Conservation (phyloP, 2,113 vertebrate species). For the Atherinomorus stipes region DNA sequence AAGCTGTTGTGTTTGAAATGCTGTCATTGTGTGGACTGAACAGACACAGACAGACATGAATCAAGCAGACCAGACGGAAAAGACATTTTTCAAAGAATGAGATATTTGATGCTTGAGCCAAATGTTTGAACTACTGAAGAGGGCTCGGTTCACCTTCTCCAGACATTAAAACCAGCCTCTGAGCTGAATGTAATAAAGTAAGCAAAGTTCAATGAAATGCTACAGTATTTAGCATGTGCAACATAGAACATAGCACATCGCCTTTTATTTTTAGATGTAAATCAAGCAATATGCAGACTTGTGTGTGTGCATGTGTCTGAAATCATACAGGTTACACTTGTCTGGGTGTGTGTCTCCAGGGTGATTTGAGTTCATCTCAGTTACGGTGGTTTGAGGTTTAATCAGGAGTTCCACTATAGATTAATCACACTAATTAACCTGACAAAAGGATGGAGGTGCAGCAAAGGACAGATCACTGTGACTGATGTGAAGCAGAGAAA, state of each 20-base stretch:
- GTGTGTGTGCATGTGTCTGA: neutral
- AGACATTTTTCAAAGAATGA: neutral
- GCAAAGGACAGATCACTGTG: conserved; percentile 10
- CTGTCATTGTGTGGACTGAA: conserved; percentile 42
- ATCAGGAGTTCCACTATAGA: conserved; percentile 66
- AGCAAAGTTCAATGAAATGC: neutral
- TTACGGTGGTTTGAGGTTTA: conserved; percentile 51
- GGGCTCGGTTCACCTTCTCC: conserved; percentile 5
- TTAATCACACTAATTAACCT: conserved; percentile 79
- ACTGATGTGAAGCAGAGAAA: conserved; percentile 44
- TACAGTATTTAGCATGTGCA: neutral
- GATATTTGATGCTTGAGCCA: conserved; percentile 26
- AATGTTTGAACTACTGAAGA: conserved; percentile 19
- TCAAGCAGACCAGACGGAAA: neutral
- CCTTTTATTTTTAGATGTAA: neutral
- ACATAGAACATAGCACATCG: conserved; percentile 5
- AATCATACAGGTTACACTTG: neutral
- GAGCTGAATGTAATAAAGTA: neutral
- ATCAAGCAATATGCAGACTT: neutral
- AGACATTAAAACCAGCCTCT: conserved; percentile 14
- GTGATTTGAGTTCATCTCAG: conserved; percentile 43
- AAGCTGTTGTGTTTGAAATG: conserved; percentile 53
- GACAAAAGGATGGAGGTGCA: conserved; percentile 50
- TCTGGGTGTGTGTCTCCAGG: conserved; percentile 21
- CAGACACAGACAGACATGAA: conserved; percentile 40